phyloP scores from a whole-genome alignment of 2,888 invertebrate species.

The Tipula confusa region DNA sequence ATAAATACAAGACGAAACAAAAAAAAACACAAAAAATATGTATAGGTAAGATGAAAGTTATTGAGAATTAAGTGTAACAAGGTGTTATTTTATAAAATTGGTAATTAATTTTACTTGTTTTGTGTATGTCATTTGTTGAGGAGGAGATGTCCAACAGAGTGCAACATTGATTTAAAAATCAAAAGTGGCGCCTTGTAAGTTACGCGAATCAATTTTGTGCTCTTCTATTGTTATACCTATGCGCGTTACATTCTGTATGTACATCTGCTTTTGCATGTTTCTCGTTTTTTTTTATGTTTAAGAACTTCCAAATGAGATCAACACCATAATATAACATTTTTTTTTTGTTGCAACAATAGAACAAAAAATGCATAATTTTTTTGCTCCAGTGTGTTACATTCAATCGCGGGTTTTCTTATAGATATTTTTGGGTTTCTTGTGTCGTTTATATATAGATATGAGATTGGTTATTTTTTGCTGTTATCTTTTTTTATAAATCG shows the following conservation, averaged over 20 bases:
- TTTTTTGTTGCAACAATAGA: background rate
- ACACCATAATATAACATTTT: background rate
- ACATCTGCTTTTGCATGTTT: too few relatives aligned
- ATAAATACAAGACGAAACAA: too few relatives aligned
- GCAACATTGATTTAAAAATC: background rate
- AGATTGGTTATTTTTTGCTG: background rate
- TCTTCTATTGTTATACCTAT: too few relatives aligned
- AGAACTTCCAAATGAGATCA: too few relatives aligned
- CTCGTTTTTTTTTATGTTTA: too few relatives aligned
- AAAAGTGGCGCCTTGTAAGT: background rate
- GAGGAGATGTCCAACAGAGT: background rate
- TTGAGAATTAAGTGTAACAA: constrained; percentile 7
- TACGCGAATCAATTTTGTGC: background rate
- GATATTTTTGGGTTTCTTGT: background rate
- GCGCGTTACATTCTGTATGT: too few relatives aligned
- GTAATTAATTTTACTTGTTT: background rate
- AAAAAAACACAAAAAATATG: too few relatives aligned
- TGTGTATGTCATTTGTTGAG: background rate
- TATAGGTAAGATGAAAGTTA: constrained; percentile 20
- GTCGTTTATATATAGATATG: background rate
- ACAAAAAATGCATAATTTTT: background rate
- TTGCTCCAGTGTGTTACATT: background rate
- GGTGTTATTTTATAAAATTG: background rate
- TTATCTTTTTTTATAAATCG: background rate
- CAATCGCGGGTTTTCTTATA: background rate